A percentile compares a stretch with the other conserved stretches of the same genome.
These are phyloP conservation scores for Nebria salina DNA, from an alignment of 2,888 invertebrate species.

Conservation along the genomic window DNA sequence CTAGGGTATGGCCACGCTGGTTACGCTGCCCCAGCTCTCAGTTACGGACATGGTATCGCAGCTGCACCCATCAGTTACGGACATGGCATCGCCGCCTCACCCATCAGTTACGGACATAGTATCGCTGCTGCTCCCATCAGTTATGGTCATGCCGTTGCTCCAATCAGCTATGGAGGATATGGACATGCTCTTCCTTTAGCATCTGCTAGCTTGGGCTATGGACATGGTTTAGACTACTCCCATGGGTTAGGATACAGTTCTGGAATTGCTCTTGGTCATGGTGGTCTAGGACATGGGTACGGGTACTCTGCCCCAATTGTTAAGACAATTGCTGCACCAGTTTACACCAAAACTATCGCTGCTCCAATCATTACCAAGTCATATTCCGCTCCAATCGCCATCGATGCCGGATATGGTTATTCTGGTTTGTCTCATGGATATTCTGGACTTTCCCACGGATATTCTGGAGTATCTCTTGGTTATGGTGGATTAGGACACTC, in stretches of 20 bases:
- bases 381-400: conserved; percentile 44
- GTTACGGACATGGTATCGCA: conserved; percentile 29
- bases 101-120: conserved; percentile 13
- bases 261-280: conserved; percentile 47
- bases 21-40: conserved; percentile 13
- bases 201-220: conserved; percentile 22
- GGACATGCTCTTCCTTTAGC: conserved; percentile 19
- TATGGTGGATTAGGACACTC: conserved; percentile 18
- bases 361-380: conserved; percentile 39
- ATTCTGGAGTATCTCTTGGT: conserved; percentile 30
- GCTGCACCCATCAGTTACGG: conserved; percentile 42
- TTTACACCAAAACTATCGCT: conserved; percentile 32
- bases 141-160: conserved; percentile 32
- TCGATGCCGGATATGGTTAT: conserved; percentile 45
- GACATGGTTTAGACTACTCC: conserved; percentile 43
- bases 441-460: conserved; percentile 40
- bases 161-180: conserved; percentile 18
- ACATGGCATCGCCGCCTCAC: conserved; percentile 24
- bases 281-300: conserved; percentile 37
- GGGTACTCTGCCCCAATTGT: conserved; percentile 45
- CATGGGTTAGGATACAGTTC: conserved; percentile 47
- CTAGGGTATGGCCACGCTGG: conserved; percentile 50
- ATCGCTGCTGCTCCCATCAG: conserved; percentile 43
- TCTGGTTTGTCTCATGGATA: conserved; percentile 47
- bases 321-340: conserved; percentile 37